Evolutionary conservation across 2,113 vertebrate species (phyloP), one percentile per base, ranked within the genome.

Genomic region (Aegotheles bennettii): DNA sequence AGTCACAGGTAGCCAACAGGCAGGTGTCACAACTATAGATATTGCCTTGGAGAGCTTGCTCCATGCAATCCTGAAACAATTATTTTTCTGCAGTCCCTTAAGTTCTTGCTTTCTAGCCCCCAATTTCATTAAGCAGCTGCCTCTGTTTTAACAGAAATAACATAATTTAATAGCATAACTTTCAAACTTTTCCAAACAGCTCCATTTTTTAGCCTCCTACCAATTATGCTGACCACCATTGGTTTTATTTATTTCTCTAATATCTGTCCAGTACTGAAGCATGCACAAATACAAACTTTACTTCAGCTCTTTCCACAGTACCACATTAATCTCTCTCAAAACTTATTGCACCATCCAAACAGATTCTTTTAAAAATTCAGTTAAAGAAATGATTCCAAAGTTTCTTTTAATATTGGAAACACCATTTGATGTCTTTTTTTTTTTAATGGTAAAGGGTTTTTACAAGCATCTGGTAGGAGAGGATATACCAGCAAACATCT

Each of bases 211-310:
- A 75, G 29, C 45, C 35, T 85, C 42, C 18, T 91, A 29, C 59
- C 78, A 47, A 35, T 65, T 88, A 69, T 7, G 74, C 26, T 65
- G 85, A 69, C 54, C 59, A 74, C 42, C n/a, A 40, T 8, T 54
- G n/a, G 16, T 35, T 91, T 91, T 95, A 95, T 88, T 93, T 94
- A 90, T 95, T 95, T 90, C 77, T 87, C 70, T 65, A 89, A 80
- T 91, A 93, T 83, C 67, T 61, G 63, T 73, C 47, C 63, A 47
- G 67, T 47, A 77, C 50, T 70, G 63, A 13, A 79, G 43, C 40
- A 76, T 73, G 53, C 74, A 89, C 54, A 89, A 94, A 76, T 31
- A 79, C 40, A 76, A 71, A 56, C 60, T 70, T 87, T 14, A 29
- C 63, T 81, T 90, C 68, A 23, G 14, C 54, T 61, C 36, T 69